Evolutionary conservation across 2,888 invertebrate species (phyloP), one percentile per base, ranked within the genome.

Genomic region (Dasypolia templi): DNA sequence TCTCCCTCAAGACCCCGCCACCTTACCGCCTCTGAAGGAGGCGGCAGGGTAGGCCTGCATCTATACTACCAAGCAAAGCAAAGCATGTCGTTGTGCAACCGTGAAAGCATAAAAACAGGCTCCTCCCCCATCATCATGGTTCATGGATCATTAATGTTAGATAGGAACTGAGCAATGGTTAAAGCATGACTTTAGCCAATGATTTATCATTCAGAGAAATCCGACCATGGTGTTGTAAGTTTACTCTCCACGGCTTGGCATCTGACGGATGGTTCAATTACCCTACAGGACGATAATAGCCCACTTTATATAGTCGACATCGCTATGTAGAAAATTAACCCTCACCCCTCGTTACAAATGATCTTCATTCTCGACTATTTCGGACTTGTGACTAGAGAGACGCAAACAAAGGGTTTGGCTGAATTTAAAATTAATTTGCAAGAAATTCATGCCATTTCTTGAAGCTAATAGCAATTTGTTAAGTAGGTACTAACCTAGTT

Each of bases 321-420:
- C 67, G 84, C 81, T 81, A 86, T 87, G 86, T 83, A 64, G 68
- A 82, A 75, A 87, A 88, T 87, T 83, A 83, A 83, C 78, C 75
- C 79, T 75, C 80, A 80, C 83, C 84, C 66, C 66, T 80, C 35
- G 55, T 73, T 77, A 86, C 73, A 82, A 86, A 87, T 85, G 77
- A 74, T 81, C 68, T 72, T 59, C 61, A 77, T 74, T 81, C 70
- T 67, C 55, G 55, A 76, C 75, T 81, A 73, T 72, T 79, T 72
- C 68, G 75, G 65, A 77, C 62, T 68, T 53, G 29, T 6, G 9
- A 73, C 58, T 70, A 44, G 35, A 3, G 29, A 69, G 49, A 51
- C 17, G 55, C 55, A 74, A 84, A 63, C 59, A 74, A 42, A 64
- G 71, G 68, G 63, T 39, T 39, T 39, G 56, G 44, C 32, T 49